Evolutionary conservation across 1,140 invertebrate genomes (phyloP).

Genomic region (Drosophila nebulosa): DNA sequence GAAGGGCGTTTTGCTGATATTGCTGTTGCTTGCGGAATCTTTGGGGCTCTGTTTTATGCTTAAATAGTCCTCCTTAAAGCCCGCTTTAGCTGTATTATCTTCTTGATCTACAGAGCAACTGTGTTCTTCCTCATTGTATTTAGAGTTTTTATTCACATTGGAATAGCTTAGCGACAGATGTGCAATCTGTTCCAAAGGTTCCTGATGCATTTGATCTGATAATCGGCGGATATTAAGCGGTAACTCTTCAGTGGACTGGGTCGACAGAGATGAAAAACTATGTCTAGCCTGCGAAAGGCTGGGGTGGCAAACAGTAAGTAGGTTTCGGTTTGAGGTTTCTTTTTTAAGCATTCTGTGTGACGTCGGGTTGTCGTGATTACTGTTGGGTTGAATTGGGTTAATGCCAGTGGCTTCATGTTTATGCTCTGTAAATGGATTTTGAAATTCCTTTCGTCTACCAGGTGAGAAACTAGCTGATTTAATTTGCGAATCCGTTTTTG

Average conservation of each 20-base stretch:
- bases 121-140: background rate
- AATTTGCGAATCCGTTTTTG: slow-evolving; percentile 21
- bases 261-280: slow-evolving; percentile 67
- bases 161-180: slow-evolving; percentile 50
- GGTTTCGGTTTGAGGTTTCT: slow-evolving; percentile 25
- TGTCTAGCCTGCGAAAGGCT: slow-evolving; percentile 61
- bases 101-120: slow-evolving; percentile 8
- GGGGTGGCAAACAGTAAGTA: slow-evolving; percentile 40
- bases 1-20: slow-evolving; percentile 39
- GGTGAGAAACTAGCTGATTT: slow-evolving; percentile 66
- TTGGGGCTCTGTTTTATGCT: slow-evolving; percentile 28
- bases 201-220: slow-evolving; percentile 66
- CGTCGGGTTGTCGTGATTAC: background rate
- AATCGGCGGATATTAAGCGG: slow-evolving; percentile 71
- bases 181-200: slow-evolving; percentile 23
- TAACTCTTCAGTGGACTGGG: slow-evolving; percentile 61
- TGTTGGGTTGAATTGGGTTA: slow-evolving; percentile 5
- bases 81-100: slow-evolving; percentile 21
- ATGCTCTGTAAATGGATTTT: slow-evolving; percentile 43
- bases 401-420: slow-evolving; percentile 16
- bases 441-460: slow-evolving; percentile 43
- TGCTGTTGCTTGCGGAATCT: slow-evolving; percentile 40
- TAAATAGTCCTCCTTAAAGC: slow-evolving; percentile 13
- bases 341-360: background rate
- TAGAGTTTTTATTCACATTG: slow-evolving; percentile 38